These are phyloP conservation scores for Cepaea hortensis DNA, from an alignment of 2,888 invertebrate genomes.

Conservation along the genomic window DNA sequence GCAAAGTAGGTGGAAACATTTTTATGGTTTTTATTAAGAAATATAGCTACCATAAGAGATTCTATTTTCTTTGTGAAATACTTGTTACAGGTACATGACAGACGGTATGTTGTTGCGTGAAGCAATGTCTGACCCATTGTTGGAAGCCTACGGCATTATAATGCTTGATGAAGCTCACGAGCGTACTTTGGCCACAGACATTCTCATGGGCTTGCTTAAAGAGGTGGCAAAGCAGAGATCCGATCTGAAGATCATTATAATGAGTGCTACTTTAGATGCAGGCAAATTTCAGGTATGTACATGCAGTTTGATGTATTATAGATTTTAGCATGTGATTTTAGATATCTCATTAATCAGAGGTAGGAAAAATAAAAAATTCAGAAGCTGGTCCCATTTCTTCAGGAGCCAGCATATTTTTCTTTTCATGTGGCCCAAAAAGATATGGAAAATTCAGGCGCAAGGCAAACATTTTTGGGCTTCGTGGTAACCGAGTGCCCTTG, in stretches of 20 bases:
- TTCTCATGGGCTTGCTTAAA: conserved; percentile 97
- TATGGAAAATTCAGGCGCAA: no score
- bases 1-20: no score
- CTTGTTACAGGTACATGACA: conserved; percentile 89
- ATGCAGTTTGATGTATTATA: not conserved
- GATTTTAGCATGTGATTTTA: no score
- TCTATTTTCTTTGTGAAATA: not conserved
- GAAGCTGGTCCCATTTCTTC: no score
- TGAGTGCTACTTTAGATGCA: conserved; percentile 99
- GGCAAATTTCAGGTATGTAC: conserved; percentile 91
- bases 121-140: conserved; percentile 99
- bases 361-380: no score
- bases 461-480: no score
- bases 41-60: not conserved
- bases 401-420: no score
- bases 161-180: conserved; percentile 99
- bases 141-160: conserved; percentile 96
- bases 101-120: conserved; percentile 99
- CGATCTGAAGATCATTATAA: conserved; percentile 97
- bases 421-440: no score
- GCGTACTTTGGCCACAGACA: conserved; percentile 97
- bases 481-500: no score
- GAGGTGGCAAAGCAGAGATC: conserved; percentile 94
- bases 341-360: no score
- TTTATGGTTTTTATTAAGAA: not conserved